Evolutionary conservation across 2,888 invertebrate species (phyloP).

Genomic region (Cerastoderma edule): DNA sequence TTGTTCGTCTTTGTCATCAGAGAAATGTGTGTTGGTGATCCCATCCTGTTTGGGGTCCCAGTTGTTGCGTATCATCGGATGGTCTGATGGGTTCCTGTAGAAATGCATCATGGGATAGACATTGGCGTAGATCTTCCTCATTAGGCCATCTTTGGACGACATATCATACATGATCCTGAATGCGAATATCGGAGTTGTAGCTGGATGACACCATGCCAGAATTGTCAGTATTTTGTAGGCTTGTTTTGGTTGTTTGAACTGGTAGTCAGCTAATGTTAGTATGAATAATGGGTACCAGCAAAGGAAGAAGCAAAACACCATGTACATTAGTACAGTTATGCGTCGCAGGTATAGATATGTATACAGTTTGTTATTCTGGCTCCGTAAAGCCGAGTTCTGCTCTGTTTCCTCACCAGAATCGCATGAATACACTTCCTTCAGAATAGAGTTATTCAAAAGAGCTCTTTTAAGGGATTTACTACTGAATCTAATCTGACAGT

Average conservation of each 20-base stretch:
- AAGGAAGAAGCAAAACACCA: constrained; percentile 87
- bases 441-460: constrained; percentile 69
- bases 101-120: constrained; percentile 70
- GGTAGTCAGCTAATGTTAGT: constrained; percentile 88
- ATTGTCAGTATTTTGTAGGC: constrained; percentile 82
- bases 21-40: constrained; percentile 50
- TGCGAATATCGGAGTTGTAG: constrained; percentile 81
- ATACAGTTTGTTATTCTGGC: constrained; percentile 56
- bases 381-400: constrained; percentile 30
- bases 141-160: constrained; percentile 63
- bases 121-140: constrained; percentile 71
- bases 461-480: constrained; percentile 71
- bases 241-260: constrained; percentile 72
- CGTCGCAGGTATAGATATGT: constrained; percentile 69
- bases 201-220: constrained; percentile 81
- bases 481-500: constrained; percentile 85
- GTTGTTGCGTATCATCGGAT: constrained; percentile 48
- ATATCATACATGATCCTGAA: constrained; percentile 75
- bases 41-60: constrained; percentile 44
- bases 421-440: constrained; percentile 51
- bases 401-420: constrained; percentile 39
- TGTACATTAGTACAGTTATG: constrained; percentile 70
- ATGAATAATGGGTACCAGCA: constrained; percentile 96
- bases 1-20: constrained; percentile 14
- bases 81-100: constrained; percentile 47